phyloP scores from a whole-genome alignment of 2,888 invertebrate genomes.

The Trachelus tabidus region DNA sequence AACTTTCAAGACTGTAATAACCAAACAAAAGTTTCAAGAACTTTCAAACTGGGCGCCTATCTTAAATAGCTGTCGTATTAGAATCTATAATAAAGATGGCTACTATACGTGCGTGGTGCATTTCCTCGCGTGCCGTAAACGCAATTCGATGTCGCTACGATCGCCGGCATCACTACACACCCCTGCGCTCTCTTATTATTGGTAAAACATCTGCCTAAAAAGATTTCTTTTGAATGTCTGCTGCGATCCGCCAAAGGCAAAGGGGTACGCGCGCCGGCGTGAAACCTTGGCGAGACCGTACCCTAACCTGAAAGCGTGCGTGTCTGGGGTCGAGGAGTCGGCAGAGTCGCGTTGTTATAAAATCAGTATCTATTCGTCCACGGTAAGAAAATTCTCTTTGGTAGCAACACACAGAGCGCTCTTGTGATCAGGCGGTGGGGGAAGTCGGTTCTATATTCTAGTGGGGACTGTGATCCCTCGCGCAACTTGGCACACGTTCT shows the following conservation, averaged over 20 bases:
- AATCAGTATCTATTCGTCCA: background rate
- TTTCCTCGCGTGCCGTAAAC: background rate
- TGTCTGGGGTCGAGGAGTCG: background rate
- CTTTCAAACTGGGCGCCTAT: background rate
- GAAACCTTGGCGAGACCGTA: background rate
- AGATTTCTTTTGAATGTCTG: constrained; percentile 20
- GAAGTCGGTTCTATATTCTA: background rate
- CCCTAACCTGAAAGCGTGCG: background rate
- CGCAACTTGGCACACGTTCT: constrained; percentile 38
- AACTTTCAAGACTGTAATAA: background rate
- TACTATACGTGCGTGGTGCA: background rate
- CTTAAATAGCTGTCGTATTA: background rate
- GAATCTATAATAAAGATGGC: background rate
- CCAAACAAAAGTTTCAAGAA: background rate
- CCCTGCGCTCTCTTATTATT: constrained; percentile 30
- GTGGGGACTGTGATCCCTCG: constrained; percentile 31
- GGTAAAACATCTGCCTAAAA: constrained; percentile 35
- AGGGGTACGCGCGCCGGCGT: background rate
- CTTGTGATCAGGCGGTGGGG: background rate
- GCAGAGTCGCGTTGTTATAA: background rate
- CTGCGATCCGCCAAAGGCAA: constrained; percentile 10
- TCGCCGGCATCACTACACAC: constrained; percentile 38
- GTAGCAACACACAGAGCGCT: background rate
- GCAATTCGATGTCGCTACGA: constrained; percentile 29
- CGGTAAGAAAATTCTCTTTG: background rate